Percentiles rank a stretch among this genome's conserved stretches.
Evolutionary conservation across 1,140 invertebrate genomes (phyloP).

Genomic region (Anoplophora glabripennis): DNA sequence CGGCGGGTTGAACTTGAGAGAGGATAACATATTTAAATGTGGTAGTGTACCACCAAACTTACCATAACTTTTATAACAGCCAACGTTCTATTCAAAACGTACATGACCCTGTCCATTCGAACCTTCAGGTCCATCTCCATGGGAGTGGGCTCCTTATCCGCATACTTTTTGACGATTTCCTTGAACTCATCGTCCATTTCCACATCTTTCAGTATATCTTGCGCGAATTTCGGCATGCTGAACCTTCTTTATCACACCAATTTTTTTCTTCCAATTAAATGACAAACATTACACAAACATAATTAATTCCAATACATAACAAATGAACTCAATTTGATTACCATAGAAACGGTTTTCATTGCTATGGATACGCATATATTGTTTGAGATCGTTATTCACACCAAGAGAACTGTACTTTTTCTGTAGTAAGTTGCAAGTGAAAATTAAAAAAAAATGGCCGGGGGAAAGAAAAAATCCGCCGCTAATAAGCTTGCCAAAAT

Average conservation of each 20-base stretch:
- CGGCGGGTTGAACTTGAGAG: neutral
- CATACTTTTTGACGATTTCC: constrained; percentile 1
- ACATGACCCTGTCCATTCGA: constrained; percentile 29
- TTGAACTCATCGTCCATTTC: constrained; percentile 12
- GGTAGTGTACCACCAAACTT: constrained; percentile 11
- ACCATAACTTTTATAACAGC: constrained; percentile 28
- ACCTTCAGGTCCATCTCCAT: constrained; percentile 32
- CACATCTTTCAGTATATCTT: neutral
- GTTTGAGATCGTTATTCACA: no score
- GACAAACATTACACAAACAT: no score
- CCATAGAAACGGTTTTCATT: no score
- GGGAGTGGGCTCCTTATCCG: constrained; percentile 12
- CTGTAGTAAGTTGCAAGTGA: neutral
- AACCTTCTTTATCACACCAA: no score
- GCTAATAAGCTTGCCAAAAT: constrained; percentile 74
- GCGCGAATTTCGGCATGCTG: constrained; percentile 3
- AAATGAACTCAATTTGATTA: no score
- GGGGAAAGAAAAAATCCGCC: constrained; percentile 67
- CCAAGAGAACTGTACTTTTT: no score
- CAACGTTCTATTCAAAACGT: constrained; percentile 25
- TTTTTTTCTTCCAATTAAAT: no score
- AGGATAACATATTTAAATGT: no score
- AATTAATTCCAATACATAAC: no score
- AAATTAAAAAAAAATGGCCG: constrained; percentile 37
- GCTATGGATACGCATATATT: no score